These are phyloP conservation scores for Thymallus thymallus DNA, from an alignment of 2,113 vertebrate species.

Conservation along the genomic window DNA sequence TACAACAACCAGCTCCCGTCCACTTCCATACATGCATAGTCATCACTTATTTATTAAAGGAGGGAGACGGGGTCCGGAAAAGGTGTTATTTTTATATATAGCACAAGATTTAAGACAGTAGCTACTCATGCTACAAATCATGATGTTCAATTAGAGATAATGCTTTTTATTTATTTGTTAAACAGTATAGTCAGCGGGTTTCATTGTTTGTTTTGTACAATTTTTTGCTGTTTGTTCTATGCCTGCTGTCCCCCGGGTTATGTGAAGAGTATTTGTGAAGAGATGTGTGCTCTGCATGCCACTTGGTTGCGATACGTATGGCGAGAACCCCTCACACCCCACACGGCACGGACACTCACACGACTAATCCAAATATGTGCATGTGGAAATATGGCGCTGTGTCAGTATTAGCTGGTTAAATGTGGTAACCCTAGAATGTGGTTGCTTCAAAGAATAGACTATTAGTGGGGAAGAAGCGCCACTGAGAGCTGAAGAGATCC, in stretches of 20 bases:
- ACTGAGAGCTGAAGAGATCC: background rate
- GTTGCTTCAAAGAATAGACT: too few relatives aligned
- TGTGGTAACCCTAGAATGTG: background rate
- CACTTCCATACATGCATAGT: slow-evolving; percentile 23
- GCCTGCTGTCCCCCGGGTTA: slow-evolving; percentile 10
- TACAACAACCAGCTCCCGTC: slow-evolving; percentile 10
- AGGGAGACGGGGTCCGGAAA: background rate
- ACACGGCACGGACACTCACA: background rate
- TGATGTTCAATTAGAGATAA: background rate
- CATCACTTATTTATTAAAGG: slow-evolving; percentile 45
- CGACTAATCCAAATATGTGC: background rate
- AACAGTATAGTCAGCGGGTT: slow-evolving; percentile 20
- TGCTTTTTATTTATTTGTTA: slow-evolving; percentile 17
- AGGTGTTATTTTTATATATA: background rate
- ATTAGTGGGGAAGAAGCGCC: too few relatives aligned
- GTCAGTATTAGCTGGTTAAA: background rate
- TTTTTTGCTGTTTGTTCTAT: slow-evolving; percentile 15
- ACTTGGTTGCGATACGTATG: background rate
- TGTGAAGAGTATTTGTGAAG: slow-evolving; percentile 27
- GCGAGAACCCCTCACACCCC: background rate
- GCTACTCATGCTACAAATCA: background rate
- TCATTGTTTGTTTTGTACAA: slow-evolving; percentile 21
- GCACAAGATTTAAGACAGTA: background rate
- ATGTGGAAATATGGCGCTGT: background rate
- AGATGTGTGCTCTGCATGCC: slow-evolving; percentile 4